Conservation (phyloP, 2,797 vertebrate species). For the Rhincodon typus region DNA sequence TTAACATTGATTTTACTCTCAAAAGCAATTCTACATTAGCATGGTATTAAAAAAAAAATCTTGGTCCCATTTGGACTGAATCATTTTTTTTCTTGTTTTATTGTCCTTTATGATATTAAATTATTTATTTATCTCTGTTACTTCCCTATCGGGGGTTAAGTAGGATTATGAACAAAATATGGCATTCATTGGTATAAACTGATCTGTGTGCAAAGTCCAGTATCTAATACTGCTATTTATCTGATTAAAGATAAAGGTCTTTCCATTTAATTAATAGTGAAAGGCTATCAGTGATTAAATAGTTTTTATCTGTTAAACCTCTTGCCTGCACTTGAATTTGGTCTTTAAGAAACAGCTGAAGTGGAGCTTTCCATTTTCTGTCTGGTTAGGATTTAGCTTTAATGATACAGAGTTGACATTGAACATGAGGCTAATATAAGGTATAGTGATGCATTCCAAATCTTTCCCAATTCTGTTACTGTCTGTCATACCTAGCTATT, state of each 20-base stretch:
- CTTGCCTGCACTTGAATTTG: no score
- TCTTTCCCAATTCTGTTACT: neutral
- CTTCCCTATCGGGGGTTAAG: neutral
- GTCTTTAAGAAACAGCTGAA: no score
- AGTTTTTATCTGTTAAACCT: no score
- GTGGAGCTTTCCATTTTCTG: no score
- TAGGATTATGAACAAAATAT: neutral
- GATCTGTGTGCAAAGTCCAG: no score
- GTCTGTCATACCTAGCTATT: neutral
- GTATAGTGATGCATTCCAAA: neutral
- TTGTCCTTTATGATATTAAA: neutral
- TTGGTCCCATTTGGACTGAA: neutral
- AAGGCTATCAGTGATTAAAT: no score
- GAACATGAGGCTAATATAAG: neutral
- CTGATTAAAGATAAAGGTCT: no score
- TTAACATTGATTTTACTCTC: conserved; percentile 32
- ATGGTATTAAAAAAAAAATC: neutral
- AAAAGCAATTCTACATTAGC: neutral
- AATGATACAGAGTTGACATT: neutral
- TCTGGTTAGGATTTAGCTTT: neutral
- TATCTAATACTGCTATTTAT: no score
- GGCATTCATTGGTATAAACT: neutral
- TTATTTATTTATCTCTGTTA: neutral
- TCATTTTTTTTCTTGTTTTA: neutral
- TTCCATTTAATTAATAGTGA: no score